phyloP scores from a whole-genome alignment of 2,888 invertebrate species.

The Stegana nigrithorax region DNA sequence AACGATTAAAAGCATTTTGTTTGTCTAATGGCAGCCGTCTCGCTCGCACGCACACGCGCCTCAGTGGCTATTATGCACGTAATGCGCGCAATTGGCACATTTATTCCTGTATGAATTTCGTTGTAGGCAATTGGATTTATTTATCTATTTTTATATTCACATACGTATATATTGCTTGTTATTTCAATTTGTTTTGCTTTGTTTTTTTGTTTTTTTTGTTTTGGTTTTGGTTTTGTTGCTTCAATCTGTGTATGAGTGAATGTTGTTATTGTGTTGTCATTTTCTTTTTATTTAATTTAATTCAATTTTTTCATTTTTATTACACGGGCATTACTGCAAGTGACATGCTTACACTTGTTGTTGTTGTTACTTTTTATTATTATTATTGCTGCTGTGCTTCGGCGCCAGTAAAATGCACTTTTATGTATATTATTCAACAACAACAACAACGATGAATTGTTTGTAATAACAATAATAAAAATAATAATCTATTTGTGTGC shows the following conservation, averaged over 20 bases:
- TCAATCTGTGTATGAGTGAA: too few relatives aligned
- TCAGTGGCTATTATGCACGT: too few relatives aligned
- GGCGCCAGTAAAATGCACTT: constrained; percentile 1
- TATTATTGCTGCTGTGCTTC: neutral
- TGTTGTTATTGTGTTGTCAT: too few relatives aligned
- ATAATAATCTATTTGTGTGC: neutral
- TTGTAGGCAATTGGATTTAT: neutral
- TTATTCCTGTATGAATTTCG: neutral
- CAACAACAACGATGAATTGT: neutral
- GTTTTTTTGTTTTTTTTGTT: constrained; percentile 31
- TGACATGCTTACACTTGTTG: too few relatives aligned
- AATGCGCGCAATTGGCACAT: constrained; percentile 5
- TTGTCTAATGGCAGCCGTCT: too few relatives aligned
- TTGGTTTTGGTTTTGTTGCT: too few relatives aligned
- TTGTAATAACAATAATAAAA: neutral
- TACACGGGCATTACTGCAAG: too few relatives aligned
- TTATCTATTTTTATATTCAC: constrained; percentile 2
- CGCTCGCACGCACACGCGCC: neutral
- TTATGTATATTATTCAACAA: neutral
- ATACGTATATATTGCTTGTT: constrained; percentile 1
- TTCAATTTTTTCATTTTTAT: constrained; percentile 2
- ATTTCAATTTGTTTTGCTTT: constrained; percentile 28
- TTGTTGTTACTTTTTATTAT: constrained; percentile 6
- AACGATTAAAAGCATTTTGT: constrained; percentile 4
- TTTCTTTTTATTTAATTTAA: constrained; percentile 19